phyloP scores from a whole-genome alignment of 2,797 vertebrate genomes.

The Leuciscus waleckii region DNA sequence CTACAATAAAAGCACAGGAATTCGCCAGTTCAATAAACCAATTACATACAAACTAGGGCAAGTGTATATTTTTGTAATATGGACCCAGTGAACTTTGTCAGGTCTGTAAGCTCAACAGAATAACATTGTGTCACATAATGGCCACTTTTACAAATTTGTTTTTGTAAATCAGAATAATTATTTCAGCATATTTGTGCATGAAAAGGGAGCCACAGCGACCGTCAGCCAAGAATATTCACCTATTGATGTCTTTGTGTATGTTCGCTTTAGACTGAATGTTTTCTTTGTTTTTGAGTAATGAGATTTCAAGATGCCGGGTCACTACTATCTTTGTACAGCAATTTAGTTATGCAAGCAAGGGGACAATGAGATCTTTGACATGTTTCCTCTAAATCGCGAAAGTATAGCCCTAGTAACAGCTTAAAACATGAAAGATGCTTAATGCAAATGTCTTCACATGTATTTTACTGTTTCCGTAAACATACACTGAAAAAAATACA shows the following conservation, averaged over 20 bases:
- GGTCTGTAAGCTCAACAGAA: neutral
- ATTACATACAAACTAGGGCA: slow-evolving; percentile 34
- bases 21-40: slow-evolving; percentile 8
- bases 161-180: slow-evolving; percentile 43
- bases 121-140: slow-evolving; percentile 32
- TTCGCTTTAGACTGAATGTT: slow-evolving; percentile 39
- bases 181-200: slow-evolving; percentile 46
- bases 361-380: slow-evolving; percentile 22
- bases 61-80: slow-evolving; percentile 35
- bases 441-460: neutral
- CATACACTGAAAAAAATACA: too few species aligned
- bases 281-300: slow-evolving; percentile 51
- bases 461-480: too few species aligned
- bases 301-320: slow-evolving; percentile 34
- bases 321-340: neutral
- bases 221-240: slow-evolving; percentile 21
- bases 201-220: slow-evolving; percentile 31
- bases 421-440: neutral
- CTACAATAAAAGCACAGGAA: neutral
- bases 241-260: slow-evolving; percentile 39
- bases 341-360: slow-evolving; percentile 37
- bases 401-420: neutral
- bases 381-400: neutral
- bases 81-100: slow-evolving; percentile 44
- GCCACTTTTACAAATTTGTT: slow-evolving; percentile 39